Evolutionary conservation across 2,797 vertebrate species (phyloP).

Genomic region (Hirundo rustica): DNA sequence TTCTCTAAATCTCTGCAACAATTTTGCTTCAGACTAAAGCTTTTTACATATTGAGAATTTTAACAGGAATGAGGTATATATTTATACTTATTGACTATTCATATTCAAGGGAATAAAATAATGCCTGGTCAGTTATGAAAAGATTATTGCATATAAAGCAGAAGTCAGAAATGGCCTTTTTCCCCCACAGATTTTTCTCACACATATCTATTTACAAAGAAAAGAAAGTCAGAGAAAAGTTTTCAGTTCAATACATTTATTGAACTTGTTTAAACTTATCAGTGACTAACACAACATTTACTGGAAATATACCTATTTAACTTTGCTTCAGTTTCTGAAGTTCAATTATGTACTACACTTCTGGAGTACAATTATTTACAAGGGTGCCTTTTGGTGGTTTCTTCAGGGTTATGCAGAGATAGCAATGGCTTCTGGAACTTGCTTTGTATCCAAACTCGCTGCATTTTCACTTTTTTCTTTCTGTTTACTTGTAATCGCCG

Average conservation of each 20-base stretch:
- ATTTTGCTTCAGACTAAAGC: background rate
- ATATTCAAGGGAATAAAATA: slow-evolving; percentile 14
- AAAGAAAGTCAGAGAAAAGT: background rate
- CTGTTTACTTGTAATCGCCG: slow-evolving; percentile 91
- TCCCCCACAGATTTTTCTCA: background rate
- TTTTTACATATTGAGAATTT: slow-evolving; percentile 21
- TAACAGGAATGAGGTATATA: background rate
- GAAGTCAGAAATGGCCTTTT: background rate
- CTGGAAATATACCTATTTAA: background rate
- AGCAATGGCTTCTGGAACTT: slow-evolving; percentile 85
- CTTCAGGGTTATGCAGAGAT: slow-evolving; percentile 25
- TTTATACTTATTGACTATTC: background rate
- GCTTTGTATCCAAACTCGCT: slow-evolving; percentile 92
- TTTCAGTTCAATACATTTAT: background rate
- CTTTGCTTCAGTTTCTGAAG: slow-evolving; percentile 1
- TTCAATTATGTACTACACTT: background rate
- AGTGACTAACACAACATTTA: background rate
- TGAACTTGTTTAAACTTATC: background rate
- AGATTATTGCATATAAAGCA: slow-evolving; percentile 15
- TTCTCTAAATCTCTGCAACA: slow-evolving; percentile 1
- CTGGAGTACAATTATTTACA: background rate
- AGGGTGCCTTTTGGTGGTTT: background rate
- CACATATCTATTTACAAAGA: background rate
- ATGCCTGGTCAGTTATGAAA: background rate
- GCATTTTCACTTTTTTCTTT: slow-evolving; percentile 88